Evolutionary conservation across 1,140 invertebrate genomes (phyloP).

Genomic region (Zaprionus africanus): DNA sequence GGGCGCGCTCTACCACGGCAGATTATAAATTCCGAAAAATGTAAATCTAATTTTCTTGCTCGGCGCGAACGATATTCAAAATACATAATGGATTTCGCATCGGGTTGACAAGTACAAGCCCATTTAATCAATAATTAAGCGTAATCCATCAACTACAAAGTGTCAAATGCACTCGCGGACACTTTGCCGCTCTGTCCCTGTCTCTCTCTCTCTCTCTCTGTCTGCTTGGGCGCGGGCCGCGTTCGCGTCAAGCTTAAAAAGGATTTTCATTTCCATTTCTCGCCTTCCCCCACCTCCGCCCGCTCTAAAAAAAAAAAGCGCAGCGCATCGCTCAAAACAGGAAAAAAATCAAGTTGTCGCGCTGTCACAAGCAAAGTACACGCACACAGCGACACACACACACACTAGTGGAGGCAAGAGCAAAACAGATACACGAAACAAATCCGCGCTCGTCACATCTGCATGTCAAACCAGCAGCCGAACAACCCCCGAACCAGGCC

Average conservation of each 20-base stretch:
- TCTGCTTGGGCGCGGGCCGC: not conserved
- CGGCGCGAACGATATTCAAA: conserved; percentile 59
- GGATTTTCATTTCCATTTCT: conserved; percentile 53
- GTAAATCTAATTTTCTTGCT: conserved; percentile 72
- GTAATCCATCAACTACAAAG: conserved; percentile 81
- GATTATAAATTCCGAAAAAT: conserved; percentile 75
- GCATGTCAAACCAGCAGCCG: conserved; percentile 74
- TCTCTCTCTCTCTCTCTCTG: no score
- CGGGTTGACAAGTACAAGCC: conserved; percentile 78
- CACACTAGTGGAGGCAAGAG: not conserved
- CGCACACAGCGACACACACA: conserved; percentile 5
- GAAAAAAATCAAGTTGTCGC: conserved; percentile 72
- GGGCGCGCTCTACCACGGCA: conserved; percentile 59
- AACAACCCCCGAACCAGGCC: conserved; percentile 50
- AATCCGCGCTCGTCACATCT: conserved; percentile 80
- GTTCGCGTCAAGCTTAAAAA: conserved; percentile 61
- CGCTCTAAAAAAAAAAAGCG: conserved; percentile 57
- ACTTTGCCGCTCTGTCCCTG: not conserved
- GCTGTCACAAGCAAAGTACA: conserved; percentile 32
- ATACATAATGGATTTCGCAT: conserved; percentile 75
- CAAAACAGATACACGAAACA: conserved; percentile 74
- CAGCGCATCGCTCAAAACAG: conserved; percentile 62
- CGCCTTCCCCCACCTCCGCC: not conserved
- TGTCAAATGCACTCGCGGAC: conserved; percentile 80
- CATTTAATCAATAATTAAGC: conserved; percentile 83